Evolutionary conservation across 2,888 invertebrate species (phyloP).

Genomic region (Pammene fasciana): DNA sequence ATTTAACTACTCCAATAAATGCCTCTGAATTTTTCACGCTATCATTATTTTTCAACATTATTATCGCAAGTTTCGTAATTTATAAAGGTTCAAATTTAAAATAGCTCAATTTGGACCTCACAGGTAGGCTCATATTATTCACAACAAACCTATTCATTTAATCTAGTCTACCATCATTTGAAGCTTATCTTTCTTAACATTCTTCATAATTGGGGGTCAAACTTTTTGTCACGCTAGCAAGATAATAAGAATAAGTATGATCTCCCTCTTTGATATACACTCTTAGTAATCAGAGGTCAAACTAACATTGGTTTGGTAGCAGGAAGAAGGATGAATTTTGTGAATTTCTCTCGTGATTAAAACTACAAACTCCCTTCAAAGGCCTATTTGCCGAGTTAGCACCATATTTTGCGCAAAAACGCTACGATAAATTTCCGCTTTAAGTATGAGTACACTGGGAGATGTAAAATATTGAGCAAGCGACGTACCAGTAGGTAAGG

Average conservation of each 20-base stretch:
- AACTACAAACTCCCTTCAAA: slow-evolving; percentile 37
- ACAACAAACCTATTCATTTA: background rate
- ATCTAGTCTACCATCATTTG: too few relatives aligned
- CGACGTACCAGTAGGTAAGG: too few relatives aligned
- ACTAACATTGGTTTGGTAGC: background rate
- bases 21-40: background rate
- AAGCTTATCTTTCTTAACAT: too few relatives aligned
- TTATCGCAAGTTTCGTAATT: background rate
- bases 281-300: background rate
- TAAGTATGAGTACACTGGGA: background rate
- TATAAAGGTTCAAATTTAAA: slow-evolving; percentile 18
- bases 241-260: too few relatives aligned
- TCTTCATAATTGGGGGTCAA: too few relatives aligned
- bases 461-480: too few relatives aligned
- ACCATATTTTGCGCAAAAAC: slow-evolving; percentile 35
- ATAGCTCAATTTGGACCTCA: slow-evolving; percentile 29
- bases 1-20: too few relatives aligned
- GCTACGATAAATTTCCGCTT: slow-evolving; percentile 32
- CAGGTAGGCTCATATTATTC: background rate
- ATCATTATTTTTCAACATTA: slow-evolving; percentile 12
- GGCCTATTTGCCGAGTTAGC: slow-evolving; percentile 32
- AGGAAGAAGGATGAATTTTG: background rate
- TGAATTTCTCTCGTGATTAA: slow-evolving; percentile 30
- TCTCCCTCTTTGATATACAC: too few relatives aligned
- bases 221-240: too few relatives aligned